A percentile compares a stretch with the other conserved stretches of the same genome.
phyloP scores from a whole-genome alignment of 2,797 vertebrate genomes.

The Sebastes oblongus region DNA sequence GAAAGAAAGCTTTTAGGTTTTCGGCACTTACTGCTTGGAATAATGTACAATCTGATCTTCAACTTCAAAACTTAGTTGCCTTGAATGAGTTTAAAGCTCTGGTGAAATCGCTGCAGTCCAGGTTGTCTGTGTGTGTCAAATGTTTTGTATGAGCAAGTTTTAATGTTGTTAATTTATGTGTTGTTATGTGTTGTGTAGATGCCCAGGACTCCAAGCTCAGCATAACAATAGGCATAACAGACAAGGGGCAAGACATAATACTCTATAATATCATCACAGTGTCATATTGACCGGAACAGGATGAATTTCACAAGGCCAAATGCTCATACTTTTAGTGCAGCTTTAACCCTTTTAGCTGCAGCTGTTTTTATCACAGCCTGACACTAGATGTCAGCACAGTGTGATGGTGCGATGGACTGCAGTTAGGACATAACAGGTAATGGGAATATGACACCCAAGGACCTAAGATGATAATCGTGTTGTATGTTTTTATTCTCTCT shows the following conservation, averaged over 20 bases:
- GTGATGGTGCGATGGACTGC: not conserved
- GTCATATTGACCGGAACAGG: conserved; percentile 19
- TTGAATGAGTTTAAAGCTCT: too few relatives aligned
- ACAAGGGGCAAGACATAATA: not conserved
- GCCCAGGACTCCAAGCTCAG: not conserved
- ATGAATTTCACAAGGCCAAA: conserved; percentile 18
- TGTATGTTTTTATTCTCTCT: not conserved
- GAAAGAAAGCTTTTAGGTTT: too few relatives aligned
- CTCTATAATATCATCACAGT: not conserved
- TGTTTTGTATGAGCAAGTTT: too few relatives aligned
- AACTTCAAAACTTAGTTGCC: too few relatives aligned
- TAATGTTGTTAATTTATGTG: too few relatives aligned
- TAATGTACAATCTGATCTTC: too few relatives aligned
- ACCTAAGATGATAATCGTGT: not conserved
- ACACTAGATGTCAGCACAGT: conserved; percentile 79
- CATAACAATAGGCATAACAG: not conserved
- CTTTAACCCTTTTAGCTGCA: not conserved
- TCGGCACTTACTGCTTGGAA: too few relatives aligned
- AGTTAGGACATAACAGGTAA: not conserved
- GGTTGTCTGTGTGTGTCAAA: too few relatives aligned
- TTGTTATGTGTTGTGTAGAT: too few relatives aligned
- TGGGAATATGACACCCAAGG: not conserved
- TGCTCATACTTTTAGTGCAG: not conserved
- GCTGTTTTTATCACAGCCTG: conserved; percentile 34
- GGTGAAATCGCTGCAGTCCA: too few relatives aligned